These are phyloP conservation scores for Eulemur albifrons DNA, from an alignment of 2,797 vertebrate species.

Conservation along the genomic window DNA sequence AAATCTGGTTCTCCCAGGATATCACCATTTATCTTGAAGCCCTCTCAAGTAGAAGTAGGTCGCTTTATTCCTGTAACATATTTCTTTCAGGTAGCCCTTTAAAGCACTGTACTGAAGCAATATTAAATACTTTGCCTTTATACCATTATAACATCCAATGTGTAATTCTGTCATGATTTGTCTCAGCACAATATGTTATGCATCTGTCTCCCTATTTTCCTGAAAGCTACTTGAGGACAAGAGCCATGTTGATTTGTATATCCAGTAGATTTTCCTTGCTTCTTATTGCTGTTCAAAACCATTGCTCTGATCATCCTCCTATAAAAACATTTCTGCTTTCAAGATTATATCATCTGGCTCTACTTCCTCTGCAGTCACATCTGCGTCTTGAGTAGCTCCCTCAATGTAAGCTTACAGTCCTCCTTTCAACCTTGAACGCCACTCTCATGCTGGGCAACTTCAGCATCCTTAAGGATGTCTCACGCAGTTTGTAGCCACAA, in stretches of 20 bases:
- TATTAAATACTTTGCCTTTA: not conserved
- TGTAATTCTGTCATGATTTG: not conserved
- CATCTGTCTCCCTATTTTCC: not conserved
- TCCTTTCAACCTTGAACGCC: not conserved
- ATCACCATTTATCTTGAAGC: not conserved
- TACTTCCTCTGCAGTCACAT: not conserved
- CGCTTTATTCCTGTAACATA: not conserved
- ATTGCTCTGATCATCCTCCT: not conserved
- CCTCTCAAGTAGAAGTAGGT: not conserved
- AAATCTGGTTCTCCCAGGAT: constrained; percentile 9
- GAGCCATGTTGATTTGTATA: not conserved
- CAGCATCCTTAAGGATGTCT: not conserved
- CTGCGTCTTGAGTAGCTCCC: not conserved
- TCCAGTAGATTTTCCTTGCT: not conserved
- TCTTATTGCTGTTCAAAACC: not conserved
- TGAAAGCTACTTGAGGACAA: constrained; percentile 29
- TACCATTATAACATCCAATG: not conserved
- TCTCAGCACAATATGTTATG: not conserved
- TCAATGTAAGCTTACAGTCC: not conserved
- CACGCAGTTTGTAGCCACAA: not conserved
- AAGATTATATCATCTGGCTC: not conserved
- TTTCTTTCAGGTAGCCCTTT: not conserved
- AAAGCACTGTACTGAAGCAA: constrained; percentile 24
- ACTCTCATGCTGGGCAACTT: not conserved
- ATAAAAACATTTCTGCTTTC: not conserved